These are phyloP conservation scores for Exephanes ischioxanthus DNA, from an alignment of 2,888 invertebrate species.

Conservation along the genomic window DNA sequence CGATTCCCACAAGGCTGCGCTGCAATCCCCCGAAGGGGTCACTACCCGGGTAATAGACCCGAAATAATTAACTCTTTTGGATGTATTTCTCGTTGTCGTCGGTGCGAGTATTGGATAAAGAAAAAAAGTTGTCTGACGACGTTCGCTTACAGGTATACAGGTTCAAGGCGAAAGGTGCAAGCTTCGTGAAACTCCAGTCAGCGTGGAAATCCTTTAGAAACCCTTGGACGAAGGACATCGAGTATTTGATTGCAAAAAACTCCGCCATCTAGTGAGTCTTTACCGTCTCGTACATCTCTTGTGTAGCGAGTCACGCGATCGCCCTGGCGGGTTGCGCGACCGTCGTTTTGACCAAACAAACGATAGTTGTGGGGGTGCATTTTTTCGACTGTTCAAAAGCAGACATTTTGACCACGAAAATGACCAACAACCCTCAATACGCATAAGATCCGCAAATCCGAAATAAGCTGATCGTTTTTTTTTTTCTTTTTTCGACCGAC, in stretches of 20 bases:
- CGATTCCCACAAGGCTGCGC: constrained; percentile 92
- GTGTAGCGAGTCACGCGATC: neutral
- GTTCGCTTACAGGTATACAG: constrained; percentile 87
- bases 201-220: constrained; percentile 96
- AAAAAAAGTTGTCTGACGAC: constrained; percentile 9
- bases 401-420: too few species aligned
- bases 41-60: constrained; percentile 86
- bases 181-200: constrained; percentile 91
- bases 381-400: too few species aligned
- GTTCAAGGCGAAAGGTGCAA: constrained; percentile 92
- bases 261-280: constrained; percentile 87
- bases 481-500: too few species aligned
- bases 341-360: too few species aligned
- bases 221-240: constrained; percentile 98
- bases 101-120: neutral
- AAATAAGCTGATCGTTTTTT: too few species aligned
- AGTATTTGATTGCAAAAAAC: constrained; percentile 95
- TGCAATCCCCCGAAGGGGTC: constrained; percentile 88
- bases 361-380: too few species aligned
- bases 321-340: too few species aligned
- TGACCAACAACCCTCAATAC: too few species aligned
- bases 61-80: constrained; percentile 13
- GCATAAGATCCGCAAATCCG: too few species aligned
- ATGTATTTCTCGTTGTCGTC: neutral
- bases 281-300: neutral